A percentile compares a stretch with the other conserved stretches of the same genome.
Conservation (phyloP, 2,113 vertebrate species). For the Balaeniceps rex region DNA sequence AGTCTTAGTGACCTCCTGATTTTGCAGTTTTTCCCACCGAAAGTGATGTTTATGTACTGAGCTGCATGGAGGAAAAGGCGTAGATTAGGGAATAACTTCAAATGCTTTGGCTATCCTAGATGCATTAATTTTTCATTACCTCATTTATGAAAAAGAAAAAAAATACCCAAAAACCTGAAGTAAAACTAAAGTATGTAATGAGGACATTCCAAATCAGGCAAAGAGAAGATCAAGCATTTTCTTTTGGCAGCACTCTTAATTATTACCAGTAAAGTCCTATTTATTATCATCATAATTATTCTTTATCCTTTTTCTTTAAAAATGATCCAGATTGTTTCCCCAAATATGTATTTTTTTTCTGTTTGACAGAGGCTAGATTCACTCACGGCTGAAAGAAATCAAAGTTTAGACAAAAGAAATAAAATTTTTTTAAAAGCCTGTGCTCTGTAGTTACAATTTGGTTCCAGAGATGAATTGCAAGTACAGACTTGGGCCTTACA, state of each 20-base stretch:
- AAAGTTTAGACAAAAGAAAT: neutral
- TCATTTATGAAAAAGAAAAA: neutral
- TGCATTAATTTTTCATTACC: constrained; percentile 50
- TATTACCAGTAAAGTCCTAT: neutral
- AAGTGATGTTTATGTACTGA: constrained; percentile 20
- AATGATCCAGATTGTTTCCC: neutral
- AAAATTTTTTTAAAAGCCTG: neutral
- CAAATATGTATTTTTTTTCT: neutral
- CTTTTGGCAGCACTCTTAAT: neutral
- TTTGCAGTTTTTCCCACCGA: neutral
- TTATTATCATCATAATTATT: neutral
- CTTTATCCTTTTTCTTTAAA: neutral
- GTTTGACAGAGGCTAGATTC: neutral
- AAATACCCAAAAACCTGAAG: neutral
- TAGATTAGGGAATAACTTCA: constrained; percentile 29
- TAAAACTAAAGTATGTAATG: constrained; percentile 34
- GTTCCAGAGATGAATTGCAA: neutral
- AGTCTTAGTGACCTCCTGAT: neutral
- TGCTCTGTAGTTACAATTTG: neutral
- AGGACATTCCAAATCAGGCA: constrained; percentile 25
- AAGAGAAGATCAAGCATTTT: constrained; percentile 28
- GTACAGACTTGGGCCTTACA: neutral
- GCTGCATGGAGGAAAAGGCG: neutral
- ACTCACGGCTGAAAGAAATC: neutral
- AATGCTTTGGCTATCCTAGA: constrained; percentile 19